Evolutionary conservation across 2,113 vertebrate species (phyloP).

Genomic region (Rhinogobius similis): DNA sequence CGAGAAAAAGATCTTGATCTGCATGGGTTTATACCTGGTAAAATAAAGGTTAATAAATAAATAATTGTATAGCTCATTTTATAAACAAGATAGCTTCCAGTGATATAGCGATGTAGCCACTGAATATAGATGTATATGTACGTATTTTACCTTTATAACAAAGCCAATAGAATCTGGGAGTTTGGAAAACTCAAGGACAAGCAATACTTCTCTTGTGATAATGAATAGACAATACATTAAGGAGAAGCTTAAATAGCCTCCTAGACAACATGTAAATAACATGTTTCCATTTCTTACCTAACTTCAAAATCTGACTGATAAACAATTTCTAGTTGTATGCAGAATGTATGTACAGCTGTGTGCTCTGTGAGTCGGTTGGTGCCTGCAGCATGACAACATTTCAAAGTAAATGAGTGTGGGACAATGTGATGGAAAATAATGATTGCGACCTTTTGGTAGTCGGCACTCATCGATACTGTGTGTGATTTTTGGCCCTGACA

Average conservation of each 20-base stretch:
- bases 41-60: too few species aligned
- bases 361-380: not conserved
- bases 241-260: not conserved
- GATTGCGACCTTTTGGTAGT: slow-evolving; percentile 26
- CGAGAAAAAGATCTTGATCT: too few species aligned
- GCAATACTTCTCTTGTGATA: not conserved
- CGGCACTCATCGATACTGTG: slow-evolving; percentile 19
- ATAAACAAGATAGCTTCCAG: too few species aligned
- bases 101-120: too few species aligned
- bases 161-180: not conserved
- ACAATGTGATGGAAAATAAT: slow-evolving; percentile 33
- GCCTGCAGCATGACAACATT: slow-evolving; percentile 21
- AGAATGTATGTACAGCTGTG: not conserved
- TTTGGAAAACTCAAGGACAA: not conserved
- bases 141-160: not conserved
- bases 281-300: not conserved
- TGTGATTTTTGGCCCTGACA: slow-evolving; percentile 13
- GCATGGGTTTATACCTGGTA: too few species aligned
- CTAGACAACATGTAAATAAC: not conserved
- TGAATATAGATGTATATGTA: not conserved
- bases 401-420: slow-evolving; percentile 23
- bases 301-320: not conserved
- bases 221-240: not conserved
- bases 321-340: not conserved
- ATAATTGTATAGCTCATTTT: too few species aligned